Evolutionary conservation across 2,888 invertebrate species (phyloP), one percentile per base, ranked within the genome.

Genomic region (Dryobota labecula): DNA sequence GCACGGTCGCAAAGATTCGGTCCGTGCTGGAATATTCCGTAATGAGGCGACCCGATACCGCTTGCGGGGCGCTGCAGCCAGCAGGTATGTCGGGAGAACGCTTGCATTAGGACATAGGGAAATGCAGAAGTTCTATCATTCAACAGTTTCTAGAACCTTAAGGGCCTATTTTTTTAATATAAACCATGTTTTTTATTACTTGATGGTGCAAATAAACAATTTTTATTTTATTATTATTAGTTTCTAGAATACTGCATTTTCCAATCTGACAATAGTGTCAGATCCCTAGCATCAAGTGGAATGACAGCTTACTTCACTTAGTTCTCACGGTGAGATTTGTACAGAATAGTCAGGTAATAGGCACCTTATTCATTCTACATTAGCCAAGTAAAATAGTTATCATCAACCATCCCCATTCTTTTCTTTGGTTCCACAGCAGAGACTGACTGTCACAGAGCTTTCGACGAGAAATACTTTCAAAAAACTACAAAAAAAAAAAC

Each of bases 21-120:
- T 53, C 54, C 20, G 51, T 24, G 54, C 38, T 45, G 49, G 80
- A 63, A 71, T 63, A 67, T 61, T 61, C 53, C 64, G 67, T 84
- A 84, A 83, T 83, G 85, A 83, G 69, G 76, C 69, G 60, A 84
- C 62, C 68, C 54, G 80, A 83, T 82, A 83, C 70, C 60, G 30
- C 57, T 33, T 11, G 38, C 49, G 8, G 33, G 78, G 49, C 58
- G 57, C 54, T 58, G 68, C 68, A 58, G 8, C 38, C 51, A 41
- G 36, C 60, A 51, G 83, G 61, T 51, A 73, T 82, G 70, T 54
- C 24, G 45, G 38, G 27, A 54, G 49, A 60, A 11, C 30, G 43
- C 24, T 38, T 20, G 51, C 11, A 27, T 27, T 24, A 58, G 20
- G 15, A n/a, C 1, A 18, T 11, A 62, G 45, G 2, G 7, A 54